Evolutionary conservation across 2,888 invertebrate genomes (phyloP).

Genomic region (Steinernema hermaphroditum): DNA sequence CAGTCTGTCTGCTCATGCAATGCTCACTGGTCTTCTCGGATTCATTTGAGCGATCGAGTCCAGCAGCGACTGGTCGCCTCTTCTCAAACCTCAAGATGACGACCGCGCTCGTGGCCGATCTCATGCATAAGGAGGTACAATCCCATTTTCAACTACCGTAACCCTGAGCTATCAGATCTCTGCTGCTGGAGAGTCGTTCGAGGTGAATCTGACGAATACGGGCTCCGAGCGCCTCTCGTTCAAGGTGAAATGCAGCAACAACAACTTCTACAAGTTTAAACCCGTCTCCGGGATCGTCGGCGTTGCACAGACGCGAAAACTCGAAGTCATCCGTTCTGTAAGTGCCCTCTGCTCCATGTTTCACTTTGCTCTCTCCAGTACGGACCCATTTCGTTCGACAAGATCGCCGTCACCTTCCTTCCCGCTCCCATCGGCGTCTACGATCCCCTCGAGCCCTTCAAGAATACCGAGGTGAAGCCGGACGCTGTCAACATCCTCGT

Average conservation of each 20-base stretch:
- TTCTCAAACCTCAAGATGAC: background rate
- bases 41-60: too few species aligned
- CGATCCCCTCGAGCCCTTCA: constrained; percentile 20
- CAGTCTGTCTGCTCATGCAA: too few species aligned
- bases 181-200: background rate
- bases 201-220: constrained; percentile 2
- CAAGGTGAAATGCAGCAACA: constrained; percentile 28
- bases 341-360: background rate
- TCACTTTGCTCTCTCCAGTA: background rate
- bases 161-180: background rate
- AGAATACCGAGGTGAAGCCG: background rate
- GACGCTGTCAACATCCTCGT: background rate
- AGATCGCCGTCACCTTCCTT: background rate
- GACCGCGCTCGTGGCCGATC: background rate
- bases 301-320: background rate
- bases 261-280: constrained; percentile 15
- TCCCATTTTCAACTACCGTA: background rate
- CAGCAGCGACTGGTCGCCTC: too few species aligned
- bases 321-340: constrained; percentile 9
- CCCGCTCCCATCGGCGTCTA: constrained; percentile 19
- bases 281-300: constrained; percentile 16
- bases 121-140: background rate
- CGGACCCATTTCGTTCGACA: constrained; percentile 3
- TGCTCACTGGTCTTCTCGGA: too few species aligned
- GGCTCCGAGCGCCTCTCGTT: constrained; percentile 19